These are phyloP conservation scores for Callyntrura sp. DNA, from an alignment of 2,888 invertebrate species.

Conservation along the genomic window DNA sequence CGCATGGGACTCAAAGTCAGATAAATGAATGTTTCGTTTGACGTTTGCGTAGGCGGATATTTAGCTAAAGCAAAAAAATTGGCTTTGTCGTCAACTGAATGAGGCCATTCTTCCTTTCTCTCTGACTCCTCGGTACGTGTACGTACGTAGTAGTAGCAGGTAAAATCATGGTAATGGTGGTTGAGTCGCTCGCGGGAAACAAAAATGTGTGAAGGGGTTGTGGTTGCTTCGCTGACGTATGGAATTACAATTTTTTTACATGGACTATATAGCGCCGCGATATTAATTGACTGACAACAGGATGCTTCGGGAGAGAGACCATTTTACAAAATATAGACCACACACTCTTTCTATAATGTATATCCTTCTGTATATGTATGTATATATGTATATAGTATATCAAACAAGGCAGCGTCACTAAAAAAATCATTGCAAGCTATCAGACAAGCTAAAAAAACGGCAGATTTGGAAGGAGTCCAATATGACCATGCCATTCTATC, in stretches of 20 bases:
- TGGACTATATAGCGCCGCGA: background rate
- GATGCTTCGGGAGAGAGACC: conserved; percentile 66
- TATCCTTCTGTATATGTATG: background rate
- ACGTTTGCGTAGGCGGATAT: too few relatives aligned
- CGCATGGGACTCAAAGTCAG: too few relatives aligned
- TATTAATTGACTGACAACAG: background rate
- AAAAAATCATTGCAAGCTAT: background rate
- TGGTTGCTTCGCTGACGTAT: too few relatives aligned
- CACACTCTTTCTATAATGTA: background rate
- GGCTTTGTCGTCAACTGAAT: background rate
- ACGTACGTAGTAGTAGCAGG: background rate
- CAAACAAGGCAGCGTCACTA: background rate
- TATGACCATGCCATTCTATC: conserved; percentile 36
- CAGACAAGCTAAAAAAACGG: conserved; percentile 50
- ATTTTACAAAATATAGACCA: conserved; percentile 32
- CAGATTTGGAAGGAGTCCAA: conserved; percentile 63
- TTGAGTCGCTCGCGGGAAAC: background rate
- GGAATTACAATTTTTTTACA: background rate
- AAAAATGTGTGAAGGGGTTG: background rate
- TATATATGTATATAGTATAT: background rate
- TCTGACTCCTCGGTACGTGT: background rate
- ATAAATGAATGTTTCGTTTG: too few relatives aligned
- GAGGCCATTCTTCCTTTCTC: background rate
- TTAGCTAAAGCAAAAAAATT: too few relatives aligned
- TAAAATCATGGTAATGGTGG: conserved; percentile 20